Evolutionary conservation across 1,140 invertebrate species (phyloP).

Genomic region (Drosophila punjabiensis): DNA sequence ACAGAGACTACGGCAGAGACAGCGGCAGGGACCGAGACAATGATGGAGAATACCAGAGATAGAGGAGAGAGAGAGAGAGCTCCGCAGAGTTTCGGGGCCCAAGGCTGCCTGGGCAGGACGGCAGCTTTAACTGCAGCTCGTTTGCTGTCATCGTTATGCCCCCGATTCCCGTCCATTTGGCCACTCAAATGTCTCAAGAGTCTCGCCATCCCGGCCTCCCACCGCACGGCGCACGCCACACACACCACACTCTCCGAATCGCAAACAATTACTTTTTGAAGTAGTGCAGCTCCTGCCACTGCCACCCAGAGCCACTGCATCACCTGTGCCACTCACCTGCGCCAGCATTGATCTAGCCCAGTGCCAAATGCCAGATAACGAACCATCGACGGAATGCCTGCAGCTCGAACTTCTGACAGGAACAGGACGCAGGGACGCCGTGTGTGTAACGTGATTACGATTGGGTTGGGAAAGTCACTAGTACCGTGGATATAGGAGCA

Average conservation of each 20-base stretch:
- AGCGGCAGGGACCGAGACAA: conserved; percentile 19
- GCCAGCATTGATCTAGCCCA: conserved; percentile 70
- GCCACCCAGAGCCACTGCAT: conserved; percentile 27
- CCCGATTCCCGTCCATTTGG: conserved; percentile 31
- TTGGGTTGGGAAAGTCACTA: conserved; percentile 16
- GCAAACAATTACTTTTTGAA: conserved; percentile 84
- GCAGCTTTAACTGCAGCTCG: conserved; percentile 66
- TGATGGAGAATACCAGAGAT: conserved; percentile 9
- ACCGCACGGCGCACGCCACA: conserved; percentile 35
- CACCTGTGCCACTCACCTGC: conserved; percentile 59
- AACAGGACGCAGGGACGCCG: conserved; percentile 31
- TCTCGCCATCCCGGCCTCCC: conserved; percentile 49
- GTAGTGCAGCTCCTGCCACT: conserved; percentile 52
- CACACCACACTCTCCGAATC: conserved; percentile 75
- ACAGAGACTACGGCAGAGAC: no score
- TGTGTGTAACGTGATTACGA: conserved; percentile 49
- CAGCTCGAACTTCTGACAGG: conserved; percentile 54
- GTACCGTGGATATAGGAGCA: background rate
- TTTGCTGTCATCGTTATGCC: conserved; percentile 53
- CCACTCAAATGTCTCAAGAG: conserved; percentile 82
- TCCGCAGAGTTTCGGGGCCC: conserved; percentile 21
- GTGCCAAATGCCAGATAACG: conserved; percentile 67
- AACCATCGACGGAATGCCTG: conserved; percentile 63
- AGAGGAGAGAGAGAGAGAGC: background rate
- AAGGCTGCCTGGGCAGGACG: conserved; percentile 19